Percentiles rank a stretch among this genome's conserved stretches.
phyloP scores from a whole-genome alignment of 2,113 vertebrate genomes.

The Xyrauchen texanus region DNA sequence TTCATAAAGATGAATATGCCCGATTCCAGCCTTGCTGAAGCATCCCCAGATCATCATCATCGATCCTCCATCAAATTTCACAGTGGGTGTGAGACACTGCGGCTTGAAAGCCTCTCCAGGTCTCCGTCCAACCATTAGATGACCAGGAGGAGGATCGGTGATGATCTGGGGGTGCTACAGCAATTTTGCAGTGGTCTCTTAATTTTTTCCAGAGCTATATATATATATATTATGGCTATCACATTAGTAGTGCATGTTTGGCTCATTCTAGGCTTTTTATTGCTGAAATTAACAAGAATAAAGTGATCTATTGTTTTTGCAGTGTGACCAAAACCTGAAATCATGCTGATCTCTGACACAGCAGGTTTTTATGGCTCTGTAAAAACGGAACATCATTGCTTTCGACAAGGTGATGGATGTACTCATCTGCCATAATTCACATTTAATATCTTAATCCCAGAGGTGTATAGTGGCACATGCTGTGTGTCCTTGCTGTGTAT shows the following conservation, averaged over 20 bases:
- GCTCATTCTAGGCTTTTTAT: not conserved
- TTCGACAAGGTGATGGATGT: slow-evolving; percentile 86
- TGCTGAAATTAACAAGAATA: not conserved
- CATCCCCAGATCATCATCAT: too few species aligned
- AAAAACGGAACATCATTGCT: slow-evolving; percentile 83
- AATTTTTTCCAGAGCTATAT: too few species aligned
- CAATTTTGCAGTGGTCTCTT: too few species aligned
- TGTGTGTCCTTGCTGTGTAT: slow-evolving; percentile 77
- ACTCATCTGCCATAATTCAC: slow-evolving; percentile 84
- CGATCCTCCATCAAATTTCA: too few species aligned
- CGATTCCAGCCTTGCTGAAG: too few species aligned
- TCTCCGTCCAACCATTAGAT: too few species aligned
- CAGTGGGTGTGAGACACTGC: too few species aligned
- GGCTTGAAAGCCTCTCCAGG: too few species aligned
- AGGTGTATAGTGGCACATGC: slow-evolving; percentile 65
- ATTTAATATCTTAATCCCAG: slow-evolving; percentile 83
- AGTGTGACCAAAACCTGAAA: slow-evolving; percentile 68
- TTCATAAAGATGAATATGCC: too few species aligned
- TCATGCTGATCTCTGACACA: slow-evolving; percentile 82
- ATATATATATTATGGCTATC: not conserved
- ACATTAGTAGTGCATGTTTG: not conserved
- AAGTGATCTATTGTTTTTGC: slow-evolving; percentile 25
- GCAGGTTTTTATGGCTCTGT: slow-evolving; percentile 81
- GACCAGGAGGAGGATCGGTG: too few species aligned
- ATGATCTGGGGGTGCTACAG: too few species aligned